Percentiles rank a stretch among this genome's conserved stretches.
These are phyloP conservation scores for Zaprionus camerounensis DNA, from an alignment of 1,140 invertebrate species.

Conservation along the genomic window DNA sequence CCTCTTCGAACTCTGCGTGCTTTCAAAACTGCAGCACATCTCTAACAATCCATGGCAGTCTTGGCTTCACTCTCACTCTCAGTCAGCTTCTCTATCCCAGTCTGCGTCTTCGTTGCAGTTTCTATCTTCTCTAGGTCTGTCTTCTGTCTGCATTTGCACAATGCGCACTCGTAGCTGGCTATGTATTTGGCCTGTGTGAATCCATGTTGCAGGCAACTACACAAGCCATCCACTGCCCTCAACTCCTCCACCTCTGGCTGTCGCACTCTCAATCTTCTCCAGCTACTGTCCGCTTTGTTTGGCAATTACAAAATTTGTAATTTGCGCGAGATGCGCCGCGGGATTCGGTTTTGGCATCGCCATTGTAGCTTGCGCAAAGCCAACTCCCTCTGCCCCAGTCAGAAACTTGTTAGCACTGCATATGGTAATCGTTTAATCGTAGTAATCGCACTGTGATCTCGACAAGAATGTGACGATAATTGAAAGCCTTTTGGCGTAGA, in stretches of 20 bases:
- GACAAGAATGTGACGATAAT: slow-evolving; percentile 34
- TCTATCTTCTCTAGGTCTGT: slow-evolving; percentile 47
- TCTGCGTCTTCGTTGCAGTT: neutral
- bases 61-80: slow-evolving; percentile 13
- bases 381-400: neutral
- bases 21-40: neutral
- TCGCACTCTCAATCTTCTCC: neutral
- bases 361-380: slow-evolving; percentile 31
- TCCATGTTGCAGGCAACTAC: slow-evolving; percentile 2
- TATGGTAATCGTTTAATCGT: slow-evolving; percentile 38
- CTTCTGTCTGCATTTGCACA: slow-evolving; percentile 81
- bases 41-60: neutral
- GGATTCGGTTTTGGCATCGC: slow-evolving; percentile 41
- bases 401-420: slow-evolving; percentile 25
- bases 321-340: slow-evolving; percentile 43
- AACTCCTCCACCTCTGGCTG: neutral
- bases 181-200: slow-evolving; percentile 60
- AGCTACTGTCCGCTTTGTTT: slow-evolving; percentile 41
- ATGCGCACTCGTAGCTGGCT: slow-evolving; percentile 65
- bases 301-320: slow-evolving; percentile 58
- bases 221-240: neutral
- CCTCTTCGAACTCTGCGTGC: neutral
- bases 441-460: slow-evolving; percentile 30
- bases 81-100: neutral
- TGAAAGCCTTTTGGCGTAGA: slow-evolving; percentile 55